Evolutionary conservation across 2,888 invertebrate species (phyloP).

Genomic region (Lordiphosa andalusiaca): DNA sequence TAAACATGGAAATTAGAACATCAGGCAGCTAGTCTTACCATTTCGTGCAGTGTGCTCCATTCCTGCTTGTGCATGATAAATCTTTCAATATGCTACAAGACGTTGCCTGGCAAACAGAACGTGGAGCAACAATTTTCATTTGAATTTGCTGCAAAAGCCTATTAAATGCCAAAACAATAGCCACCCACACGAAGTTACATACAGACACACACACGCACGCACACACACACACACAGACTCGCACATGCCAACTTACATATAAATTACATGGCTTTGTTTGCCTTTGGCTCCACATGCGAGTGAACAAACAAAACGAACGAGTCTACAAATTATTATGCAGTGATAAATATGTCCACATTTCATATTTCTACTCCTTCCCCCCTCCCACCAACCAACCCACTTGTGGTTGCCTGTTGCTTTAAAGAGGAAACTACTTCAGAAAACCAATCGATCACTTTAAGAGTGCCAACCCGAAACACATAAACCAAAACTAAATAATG

Average conservation of each 20-base stretch:
- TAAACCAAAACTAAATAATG: slow-evolving; percentile 15
- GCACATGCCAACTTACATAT: slow-evolving; percentile 17
- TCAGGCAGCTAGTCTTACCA: neutral
- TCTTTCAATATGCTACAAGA: slow-evolving; percentile 53
- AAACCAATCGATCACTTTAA: slow-evolving; percentile 34
- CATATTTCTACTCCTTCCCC: slow-evolving; percentile 8
- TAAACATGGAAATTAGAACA: neutral
- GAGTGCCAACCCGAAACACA: slow-evolving; percentile 11
- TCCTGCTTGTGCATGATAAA: slow-evolving; percentile 55
- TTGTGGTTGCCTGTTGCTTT: slow-evolving; percentile 31
- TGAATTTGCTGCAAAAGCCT: slow-evolving; percentile 64
- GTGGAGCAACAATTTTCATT: slow-evolving; percentile 55
- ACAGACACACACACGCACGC: slow-evolving; percentile 2
- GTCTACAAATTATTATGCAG: slow-evolving; percentile 61
- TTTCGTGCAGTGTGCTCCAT: slow-evolving; percentile 11
- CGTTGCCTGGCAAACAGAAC: slow-evolving; percentile 42
- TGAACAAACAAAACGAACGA: slow-evolving; percentile 25
- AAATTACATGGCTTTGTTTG: slow-evolving; percentile 43
- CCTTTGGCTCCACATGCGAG: slow-evolving; percentile 14
- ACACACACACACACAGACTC: slow-evolving; percentile 3
- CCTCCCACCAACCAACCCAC: neutral
- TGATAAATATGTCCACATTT: slow-evolving; percentile 54
- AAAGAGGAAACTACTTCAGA: neutral
- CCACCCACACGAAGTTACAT: slow-evolving; percentile 10
- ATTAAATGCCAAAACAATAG: slow-evolving; percentile 66